Evolutionary conservation across 2,113 vertebrate genomes (phyloP), one percentile per base, ranked within the genome.

Genomic region (Tretioscincus oriximinensis): DNA sequence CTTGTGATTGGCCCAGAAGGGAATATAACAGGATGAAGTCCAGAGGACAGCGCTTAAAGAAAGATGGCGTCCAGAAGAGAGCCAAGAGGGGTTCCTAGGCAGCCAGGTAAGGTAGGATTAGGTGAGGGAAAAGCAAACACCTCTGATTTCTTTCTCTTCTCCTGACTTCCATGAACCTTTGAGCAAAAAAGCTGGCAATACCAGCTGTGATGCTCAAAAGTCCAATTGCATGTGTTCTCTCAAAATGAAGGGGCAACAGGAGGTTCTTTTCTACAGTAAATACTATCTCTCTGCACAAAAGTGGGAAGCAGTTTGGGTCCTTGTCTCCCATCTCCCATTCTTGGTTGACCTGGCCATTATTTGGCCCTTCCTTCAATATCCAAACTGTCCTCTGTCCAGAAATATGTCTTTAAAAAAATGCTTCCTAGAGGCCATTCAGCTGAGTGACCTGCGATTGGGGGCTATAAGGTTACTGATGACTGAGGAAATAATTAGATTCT

Each of bases 61-160:
- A 78, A 84, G 65, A 89, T 88, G 86, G 89, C 0, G 47, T 80
- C 54, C 65, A 70, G 80, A 82, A 76, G 80, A 82, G 66, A 82
- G 81, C 29, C 70, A 86, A 84, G 87, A 90, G 86, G 90, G 89
- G 88, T 90, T 78, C 47, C 88, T 90, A 86, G 87, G 83, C 88
- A 85, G 84, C 86, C 79, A 80, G 54, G 84, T 84, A 87, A 93
- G 92, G 92, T 93, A 93, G 84, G 90, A 85, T 60, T 80, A 72
- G 84, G 51, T 3, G 18, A 5, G 9, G 12, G 76, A 35, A 29
- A 4, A 47, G 20, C 2, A 58, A n/a, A 31, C 54, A 24, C 29
- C 66, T 0, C 86, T 58, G 21, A 20, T 73, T 61, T 29, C 35
- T 73, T 72, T 67, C 54, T 45, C 58, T 64, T 64, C 31, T 77